Base-by-base conservation (phyloP, 2,888 invertebrate species). In the Sphaeridia pumilis region DNA sequence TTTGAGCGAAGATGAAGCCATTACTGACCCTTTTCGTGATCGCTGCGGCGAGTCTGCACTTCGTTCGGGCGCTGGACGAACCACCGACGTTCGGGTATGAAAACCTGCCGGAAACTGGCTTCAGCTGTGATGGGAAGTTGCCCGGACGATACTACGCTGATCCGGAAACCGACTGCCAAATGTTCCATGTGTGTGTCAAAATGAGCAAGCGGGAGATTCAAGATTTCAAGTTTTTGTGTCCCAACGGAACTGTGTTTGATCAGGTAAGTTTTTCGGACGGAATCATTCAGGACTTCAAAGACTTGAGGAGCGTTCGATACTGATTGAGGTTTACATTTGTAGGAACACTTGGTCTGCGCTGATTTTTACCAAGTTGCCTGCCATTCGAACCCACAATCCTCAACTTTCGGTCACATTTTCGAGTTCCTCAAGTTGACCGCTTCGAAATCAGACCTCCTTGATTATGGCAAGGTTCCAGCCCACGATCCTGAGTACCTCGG, bases 221-320 rank as follows among this genome's bases (percentile, higher is more conserved):
- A 38, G 61, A 62, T 38, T 64, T 60, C 53, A 55, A 56, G 41
- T 64, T 64, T 38, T 51, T 64, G 7, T 64, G 64, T 49, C 62
- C 64, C 3, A 64, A 64, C 41, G 64, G 64, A 51, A 64, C 64
- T 7, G 62, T 61, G 36, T 64, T 64, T 57, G 64, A 64, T 49
- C 58, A 63, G 47, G 64, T 61, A 51, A 55, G 56, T 31, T 31
- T 31, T 31, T 31, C 17, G 12, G 5, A 38, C 5, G 12, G 20
- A 12, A 38, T 17, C 38, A 17, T 17, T 38, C 38, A 5, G 20
- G 17, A 38, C 7, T 12, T 17, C 17, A 38, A 17, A 38, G 17
- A 7, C 38, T 38, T n/a, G n/a, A n/a, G n/a, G n/a, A n/a, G n/a
- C n/a, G n/a, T n/a, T n/a, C n/a, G n/a, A n/a, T n/a, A n/a, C n/a